phyloP scores from a whole-genome alignment of 2,888 invertebrate species.

The Empis stercorea region DNA sequence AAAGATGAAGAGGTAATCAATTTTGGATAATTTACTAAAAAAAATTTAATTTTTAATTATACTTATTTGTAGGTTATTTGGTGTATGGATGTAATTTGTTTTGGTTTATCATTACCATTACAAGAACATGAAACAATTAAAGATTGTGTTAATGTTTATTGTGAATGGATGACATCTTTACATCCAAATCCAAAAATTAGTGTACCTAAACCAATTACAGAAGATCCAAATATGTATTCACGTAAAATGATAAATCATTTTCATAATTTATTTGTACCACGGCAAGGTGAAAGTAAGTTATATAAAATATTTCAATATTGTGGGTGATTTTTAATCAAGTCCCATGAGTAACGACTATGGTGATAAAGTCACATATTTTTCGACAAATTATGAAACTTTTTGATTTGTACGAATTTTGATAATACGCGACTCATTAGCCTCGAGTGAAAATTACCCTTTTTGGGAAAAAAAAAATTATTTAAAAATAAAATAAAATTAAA shows the following conservation, averaged over 20 bases:
- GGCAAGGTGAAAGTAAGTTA: conserved; percentile 84
- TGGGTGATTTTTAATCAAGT: too few species aligned
- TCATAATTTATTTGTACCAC: conserved; percentile 86
- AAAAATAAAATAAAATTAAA: conserved; percentile 7
- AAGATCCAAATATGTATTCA: conserved; percentile 82
- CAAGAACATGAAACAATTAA: conserved; percentile 88
- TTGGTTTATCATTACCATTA: conserved; percentile 78
- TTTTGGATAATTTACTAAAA: background rate
- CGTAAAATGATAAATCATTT: conserved; percentile 84
- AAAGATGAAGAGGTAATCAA: conserved; percentile 66
- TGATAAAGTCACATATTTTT: too few species aligned
- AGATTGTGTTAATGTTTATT: conserved; percentile 93
- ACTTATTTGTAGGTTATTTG: conserved; percentile 57
- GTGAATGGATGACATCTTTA: conserved; percentile 89
- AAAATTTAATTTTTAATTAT: background rate
- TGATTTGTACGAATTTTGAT: too few species aligned
- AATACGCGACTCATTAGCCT: too few species aligned
- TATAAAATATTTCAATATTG: conserved; percentile 3
- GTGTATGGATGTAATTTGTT: conserved; percentile 81
- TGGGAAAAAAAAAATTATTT: too few species aligned
- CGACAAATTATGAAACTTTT: too few species aligned
- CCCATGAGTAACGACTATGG: too few species aligned
- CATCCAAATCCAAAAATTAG: conserved; percentile 72
- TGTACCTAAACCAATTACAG: conserved; percentile 77
- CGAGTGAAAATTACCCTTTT: too few species aligned